Evolutionary conservation across 2,113 vertebrate genomes (phyloP), one percentile per base, ranked within the genome.

Genomic region (Columba janthina): DNA sequence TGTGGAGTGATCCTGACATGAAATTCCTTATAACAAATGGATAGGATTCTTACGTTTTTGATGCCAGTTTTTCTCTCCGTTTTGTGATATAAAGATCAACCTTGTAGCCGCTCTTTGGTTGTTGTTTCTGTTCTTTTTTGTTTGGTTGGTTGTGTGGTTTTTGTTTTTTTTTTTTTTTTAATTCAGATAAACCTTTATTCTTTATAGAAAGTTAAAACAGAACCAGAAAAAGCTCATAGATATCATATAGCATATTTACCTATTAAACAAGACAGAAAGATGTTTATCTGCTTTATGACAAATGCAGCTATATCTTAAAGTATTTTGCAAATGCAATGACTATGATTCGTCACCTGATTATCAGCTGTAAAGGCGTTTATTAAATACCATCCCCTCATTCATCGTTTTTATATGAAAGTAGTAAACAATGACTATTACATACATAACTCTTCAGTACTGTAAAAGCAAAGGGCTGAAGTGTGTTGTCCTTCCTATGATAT

Each of bases 401-500:
- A 62, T 70, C 0, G 7, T 46, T 74, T 92, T 78, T 64, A 69
- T 85, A 50, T 72, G 51, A 46, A 92, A 61, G 72, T 65, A 38
- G 64, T 46, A 89, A 91, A 84, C 90, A 88, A 77, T 62, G 79
- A 70, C 69, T 82, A 80, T 73, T 58, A 58, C 53, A 50, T 83
- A 48, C 67, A 48, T 91, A 93, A 94, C 73, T 86, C 42, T 34
- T 53, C 69, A 78, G 46, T 60, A 65, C 3, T 80, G 69, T 44
- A 70, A 83, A 93, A 74, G 75, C 84, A 74, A 48, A 92, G 34
- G 83, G 58, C 74, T 93, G 95, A 92, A 84, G 42, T 67, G 61
- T 9, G 21, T 88, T 75, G 78, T 89, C 64, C 69, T 95, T 78
- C 67, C 77, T 72, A 42, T 61, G 90, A 92, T 94, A 96, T 95